A percentile compares a stretch with the other conserved stretches of the same genome.
Conservation (phyloP, 2,797 vertebrate species). For the Gallinago nigripennis region DNA sequence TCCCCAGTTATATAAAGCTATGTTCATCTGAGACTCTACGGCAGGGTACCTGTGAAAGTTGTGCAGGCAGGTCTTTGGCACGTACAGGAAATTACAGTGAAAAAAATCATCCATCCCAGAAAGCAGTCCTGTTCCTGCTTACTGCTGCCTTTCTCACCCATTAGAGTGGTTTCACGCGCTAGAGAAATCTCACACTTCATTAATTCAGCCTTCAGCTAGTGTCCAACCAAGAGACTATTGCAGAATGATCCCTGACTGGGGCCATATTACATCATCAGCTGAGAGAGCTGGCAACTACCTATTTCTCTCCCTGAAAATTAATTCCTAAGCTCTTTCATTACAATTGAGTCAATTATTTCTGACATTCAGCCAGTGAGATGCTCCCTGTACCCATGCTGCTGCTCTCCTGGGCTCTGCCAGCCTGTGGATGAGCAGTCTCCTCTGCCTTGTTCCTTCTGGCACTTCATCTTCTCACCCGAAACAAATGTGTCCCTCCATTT, state of each 20-base stretch:
- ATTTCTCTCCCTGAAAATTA: background rate
- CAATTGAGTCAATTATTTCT: background rate
- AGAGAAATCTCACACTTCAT: background rate
- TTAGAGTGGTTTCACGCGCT: background rate
- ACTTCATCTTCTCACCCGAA: background rate
- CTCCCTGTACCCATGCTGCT: background rate
- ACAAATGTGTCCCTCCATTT: background rate
- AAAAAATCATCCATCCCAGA: background rate
- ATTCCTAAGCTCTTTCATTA: background rate
- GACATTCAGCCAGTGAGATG: background rate
- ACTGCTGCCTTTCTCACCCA: background rate
- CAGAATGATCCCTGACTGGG: background rate
- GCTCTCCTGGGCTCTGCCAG: background rate
- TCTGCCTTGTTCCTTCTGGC: background rate
- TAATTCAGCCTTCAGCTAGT: background rate
- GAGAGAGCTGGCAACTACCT: background rate
- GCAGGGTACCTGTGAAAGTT: background rate
- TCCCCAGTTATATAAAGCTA: background rate
- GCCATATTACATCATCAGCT: background rate
- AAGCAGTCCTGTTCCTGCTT: background rate
- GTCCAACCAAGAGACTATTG: background rate
- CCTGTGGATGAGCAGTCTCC: background rate
- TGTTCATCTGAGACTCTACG: rapidly evolving
- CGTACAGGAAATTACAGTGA: background rate
- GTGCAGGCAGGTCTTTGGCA: background rate